Conservation (phyloP, 2,888 invertebrate genomes). For the Eilema sororculum region DNA sequence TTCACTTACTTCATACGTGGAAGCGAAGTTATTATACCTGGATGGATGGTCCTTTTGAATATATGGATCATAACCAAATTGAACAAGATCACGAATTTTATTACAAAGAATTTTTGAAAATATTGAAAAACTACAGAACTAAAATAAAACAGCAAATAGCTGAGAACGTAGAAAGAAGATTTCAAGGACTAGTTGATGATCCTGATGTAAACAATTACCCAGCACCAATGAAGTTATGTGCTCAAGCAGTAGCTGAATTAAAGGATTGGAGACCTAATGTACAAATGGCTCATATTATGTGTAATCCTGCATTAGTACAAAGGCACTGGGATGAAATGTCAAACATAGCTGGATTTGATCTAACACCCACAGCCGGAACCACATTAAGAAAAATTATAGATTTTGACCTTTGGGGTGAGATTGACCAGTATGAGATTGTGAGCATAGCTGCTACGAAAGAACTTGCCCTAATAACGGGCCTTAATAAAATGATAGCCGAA, state of each 20-base stretch:
- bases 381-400: constrained; percentile 93
- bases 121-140: constrained; percentile 92
- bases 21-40: constrained; percentile 94
- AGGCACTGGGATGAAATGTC: constrained; percentile 97
- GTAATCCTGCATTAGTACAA: constrained; percentile 93
- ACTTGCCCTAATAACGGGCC: constrained; percentile 89
- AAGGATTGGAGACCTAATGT: constrained; percentile 93
- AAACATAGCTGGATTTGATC: constrained; percentile 91
- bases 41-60: constrained; percentile 97
- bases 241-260: constrained; percentile 87
- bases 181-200: constrained; percentile 91
- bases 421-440: constrained; percentile 94
- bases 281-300: constrained; percentile 94
- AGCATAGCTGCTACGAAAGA: constrained; percentile 94
- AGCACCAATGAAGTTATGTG: constrained; percentile 92
- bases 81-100: constrained; percentile 94
- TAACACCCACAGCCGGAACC: constrained; percentile 95
- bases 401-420: constrained; percentile 89
- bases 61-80: constrained; percentile 91
- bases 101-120: constrained; percentile 92
- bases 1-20: constrained; percentile 91
- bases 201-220: constrained; percentile 92
- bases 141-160: constrained; percentile 92
- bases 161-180: constrained; percentile 88
- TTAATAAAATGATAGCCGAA: constrained; percentile 93